Evolutionary conservation across 1,140 invertebrate genomes (phyloP).

Genomic region (Liolophura sinensis): DNA sequence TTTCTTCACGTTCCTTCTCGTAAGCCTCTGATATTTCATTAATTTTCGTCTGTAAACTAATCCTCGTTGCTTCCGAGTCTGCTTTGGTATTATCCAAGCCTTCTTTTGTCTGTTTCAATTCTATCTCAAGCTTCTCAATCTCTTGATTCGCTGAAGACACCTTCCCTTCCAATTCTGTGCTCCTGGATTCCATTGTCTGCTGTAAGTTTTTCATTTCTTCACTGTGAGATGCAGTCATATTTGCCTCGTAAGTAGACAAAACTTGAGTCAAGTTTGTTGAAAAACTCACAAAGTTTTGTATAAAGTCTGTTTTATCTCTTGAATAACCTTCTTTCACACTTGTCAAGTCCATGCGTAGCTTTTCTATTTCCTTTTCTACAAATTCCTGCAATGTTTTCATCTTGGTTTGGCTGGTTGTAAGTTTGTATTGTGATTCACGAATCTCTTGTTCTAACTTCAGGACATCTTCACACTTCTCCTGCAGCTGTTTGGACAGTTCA

Average conservation of each 20-base stretch:
- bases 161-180: slow-evolving; percentile 60
- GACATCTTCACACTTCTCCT: slow-evolving; percentile 16
- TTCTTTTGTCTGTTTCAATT: slow-evolving; percentile 14
- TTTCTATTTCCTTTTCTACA: too few relatives aligned
- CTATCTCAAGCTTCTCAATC: slow-evolving; percentile 11
- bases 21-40: slow-evolving; percentile 18
- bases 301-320: too few relatives aligned
- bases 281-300: too few relatives aligned
- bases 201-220: too few relatives aligned
- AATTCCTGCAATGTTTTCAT: too few relatives aligned
- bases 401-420: too few relatives aligned
- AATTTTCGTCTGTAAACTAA: slow-evolving; percentile 16
- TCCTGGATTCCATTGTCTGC: too few relatives aligned
- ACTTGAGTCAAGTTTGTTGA: too few relatives aligned
- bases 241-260: too few relatives aligned
- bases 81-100: slow-evolving; percentile 38
- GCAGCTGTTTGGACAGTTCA: slow-evolving; percentile 9
- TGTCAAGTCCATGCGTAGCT: too few relatives aligned
- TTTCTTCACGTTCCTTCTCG: slow-evolving; percentile 19
- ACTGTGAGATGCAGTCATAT: too few relatives aligned
- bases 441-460: slow-evolving; percentile 34
- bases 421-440: slow-evolving; percentile 37
- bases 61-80: slow-evolving; percentile 19
- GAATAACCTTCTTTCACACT: too few relatives aligned
- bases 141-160: slow-evolving; percentile 11